phyloP scores from a whole-genome alignment of 2,797 vertebrate genomes.

The Ataeniobius toweri region DNA sequence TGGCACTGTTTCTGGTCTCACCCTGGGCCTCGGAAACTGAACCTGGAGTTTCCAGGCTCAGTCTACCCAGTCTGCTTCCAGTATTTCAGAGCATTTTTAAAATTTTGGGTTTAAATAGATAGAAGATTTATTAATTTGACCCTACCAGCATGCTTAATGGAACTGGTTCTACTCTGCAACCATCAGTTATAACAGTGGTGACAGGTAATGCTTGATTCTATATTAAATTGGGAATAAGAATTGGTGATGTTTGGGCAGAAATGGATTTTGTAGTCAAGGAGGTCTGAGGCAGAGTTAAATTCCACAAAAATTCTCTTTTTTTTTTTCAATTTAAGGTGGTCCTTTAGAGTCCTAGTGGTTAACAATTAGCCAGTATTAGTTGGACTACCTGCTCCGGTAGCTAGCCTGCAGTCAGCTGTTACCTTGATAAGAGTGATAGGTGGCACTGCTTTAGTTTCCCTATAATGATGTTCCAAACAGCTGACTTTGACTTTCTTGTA shows the following conservation, averaged over 20 bases:
- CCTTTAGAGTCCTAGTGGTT: background rate
- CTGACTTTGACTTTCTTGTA: background rate
- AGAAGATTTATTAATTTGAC: background rate
- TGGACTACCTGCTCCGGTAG: background rate
- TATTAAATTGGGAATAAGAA: background rate
- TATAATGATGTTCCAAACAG: too few relatives aligned
- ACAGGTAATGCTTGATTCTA: background rate
- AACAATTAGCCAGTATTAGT: background rate
- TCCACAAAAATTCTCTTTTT: background rate
- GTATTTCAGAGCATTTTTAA: background rate
- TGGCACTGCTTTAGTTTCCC: too few relatives aligned
- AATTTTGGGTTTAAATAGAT: background rate
- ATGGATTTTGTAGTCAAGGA: too few relatives aligned
- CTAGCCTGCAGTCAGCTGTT: background rate
- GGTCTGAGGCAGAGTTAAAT: too few relatives aligned
- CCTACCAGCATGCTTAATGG: background rate
- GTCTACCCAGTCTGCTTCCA: background rate
- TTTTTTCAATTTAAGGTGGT: background rate
- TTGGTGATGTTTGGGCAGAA: too few relatives aligned
- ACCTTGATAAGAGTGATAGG: background rate
- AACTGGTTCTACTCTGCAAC: background rate
- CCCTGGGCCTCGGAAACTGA: conserved; percentile 29
- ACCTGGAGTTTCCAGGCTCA: background rate
- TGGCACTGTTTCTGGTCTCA: conserved; percentile 47
- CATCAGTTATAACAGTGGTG: background rate